Percentiles rank a stretch among this genome's conserved stretches.
Evolutionary conservation across 2,113 vertebrate species (phyloP).

Genomic region (Mirounga angustirostris): DNA sequence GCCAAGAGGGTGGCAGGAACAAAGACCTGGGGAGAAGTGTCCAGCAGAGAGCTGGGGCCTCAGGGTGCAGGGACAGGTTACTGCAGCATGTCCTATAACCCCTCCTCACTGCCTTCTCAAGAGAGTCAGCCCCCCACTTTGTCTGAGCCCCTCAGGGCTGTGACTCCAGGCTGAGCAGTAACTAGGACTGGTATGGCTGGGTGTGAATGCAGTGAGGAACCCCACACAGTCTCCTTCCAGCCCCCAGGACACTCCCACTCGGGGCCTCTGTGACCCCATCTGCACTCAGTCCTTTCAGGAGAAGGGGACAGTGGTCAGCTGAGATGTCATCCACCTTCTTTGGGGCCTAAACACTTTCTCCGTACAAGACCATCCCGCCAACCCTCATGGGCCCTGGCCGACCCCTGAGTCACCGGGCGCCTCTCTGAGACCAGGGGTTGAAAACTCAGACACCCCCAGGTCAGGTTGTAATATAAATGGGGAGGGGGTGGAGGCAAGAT

Average conservation of each 20-base stretch:
- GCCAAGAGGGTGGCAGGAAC: not conserved
- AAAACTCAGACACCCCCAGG: not conserved
- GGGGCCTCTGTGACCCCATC: not conserved
- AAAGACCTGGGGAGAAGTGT: not conserved
- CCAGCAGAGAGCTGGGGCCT: not conserved
- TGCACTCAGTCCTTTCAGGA: not conserved
- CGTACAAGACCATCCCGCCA: not conserved
- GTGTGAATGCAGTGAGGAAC: no score
- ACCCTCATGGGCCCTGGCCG: not conserved
- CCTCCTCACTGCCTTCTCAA: not conserved
- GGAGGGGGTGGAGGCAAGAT: rapidly evolving
- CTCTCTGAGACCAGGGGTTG: not conserved
- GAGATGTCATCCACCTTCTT: not conserved
- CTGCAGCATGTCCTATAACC: not conserved
- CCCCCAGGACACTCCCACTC: not conserved
- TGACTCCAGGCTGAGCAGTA: no score
- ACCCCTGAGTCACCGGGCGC: not conserved
- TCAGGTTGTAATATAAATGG: no score
- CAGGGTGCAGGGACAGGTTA: not conserved
- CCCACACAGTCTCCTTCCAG: not conserved
- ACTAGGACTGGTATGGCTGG: not conserved
- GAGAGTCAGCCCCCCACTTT: not conserved
- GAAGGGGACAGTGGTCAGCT: not conserved
- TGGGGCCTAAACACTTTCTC: not conserved
- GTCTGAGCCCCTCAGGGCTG: not conserved